Conservation (phyloP, 1,140 invertebrate genomes). For the Pentalonia nigronervosa region DNA sequence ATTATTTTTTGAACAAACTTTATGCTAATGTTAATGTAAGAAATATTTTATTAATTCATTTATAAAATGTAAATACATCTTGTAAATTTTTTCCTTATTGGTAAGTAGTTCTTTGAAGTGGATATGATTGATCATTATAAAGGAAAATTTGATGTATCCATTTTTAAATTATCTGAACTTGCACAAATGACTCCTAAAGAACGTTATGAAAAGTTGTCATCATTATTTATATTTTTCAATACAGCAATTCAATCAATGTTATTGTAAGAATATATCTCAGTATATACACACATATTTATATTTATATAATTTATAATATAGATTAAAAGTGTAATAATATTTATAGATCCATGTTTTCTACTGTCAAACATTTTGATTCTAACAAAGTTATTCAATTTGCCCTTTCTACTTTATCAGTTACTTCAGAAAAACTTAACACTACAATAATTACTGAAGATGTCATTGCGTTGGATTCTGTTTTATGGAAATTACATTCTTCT, state of each 20-base stretch:
- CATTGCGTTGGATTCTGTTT: conserved; percentile 30
- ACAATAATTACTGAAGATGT: conserved; percentile 22
- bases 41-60: background rate
- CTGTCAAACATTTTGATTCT: conserved; percentile 31
- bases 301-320: background rate
- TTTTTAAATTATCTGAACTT: conserved; percentile 43
- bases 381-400: conserved; percentile 48
- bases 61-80: background rate
- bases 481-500: conserved; percentile 49
- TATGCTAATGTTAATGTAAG: conserved; percentile 44
- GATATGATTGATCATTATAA: background rate
- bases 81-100: background rate
- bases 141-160: conserved; percentile 32
- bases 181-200: conserved; percentile 42
- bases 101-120: background rate
- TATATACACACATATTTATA: background rate
- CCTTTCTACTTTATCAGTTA: conserved; percentile 2
- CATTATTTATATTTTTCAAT: conserved; percentile 50
- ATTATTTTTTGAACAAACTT: conserved; percentile 33
- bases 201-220: conserved; percentile 45
- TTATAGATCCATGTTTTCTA: conserved; percentile 46
- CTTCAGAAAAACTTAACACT: conserved; percentile 47
- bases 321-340: background rate
- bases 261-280: background rate
- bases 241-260: conserved; percentile 48